A percentile compares a stretch with the other conserved stretches of the same genome.
phyloP scores from a whole-genome alignment of 2,113 vertebrate species.

The Crotalus viridis region DNA sequence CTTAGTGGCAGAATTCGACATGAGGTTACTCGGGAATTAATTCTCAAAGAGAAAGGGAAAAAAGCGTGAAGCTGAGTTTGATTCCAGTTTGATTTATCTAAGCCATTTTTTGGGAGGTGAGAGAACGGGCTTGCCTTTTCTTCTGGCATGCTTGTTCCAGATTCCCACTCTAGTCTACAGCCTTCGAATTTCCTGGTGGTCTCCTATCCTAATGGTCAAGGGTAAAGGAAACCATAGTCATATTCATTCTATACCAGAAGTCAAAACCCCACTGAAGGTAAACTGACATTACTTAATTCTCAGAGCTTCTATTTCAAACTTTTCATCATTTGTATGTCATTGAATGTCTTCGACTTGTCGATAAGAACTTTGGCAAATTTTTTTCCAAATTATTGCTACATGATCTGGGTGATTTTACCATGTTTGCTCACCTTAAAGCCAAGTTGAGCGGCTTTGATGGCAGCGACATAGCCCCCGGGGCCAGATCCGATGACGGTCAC shows the following conservation, averaged over 20 bases:
- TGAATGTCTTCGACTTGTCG: not conserved
- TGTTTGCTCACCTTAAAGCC: slow-evolving; percentile 87
- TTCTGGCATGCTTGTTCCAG: not conserved
- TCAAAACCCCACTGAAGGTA: not conserved
- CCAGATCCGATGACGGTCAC: slow-evolving; percentile 95
- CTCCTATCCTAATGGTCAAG: not conserved
- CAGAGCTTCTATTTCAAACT: not conserved
- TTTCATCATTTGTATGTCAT: not conserved
- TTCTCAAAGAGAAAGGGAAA: not conserved
- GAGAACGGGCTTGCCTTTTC: not conserved
- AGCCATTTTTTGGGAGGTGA: not conserved
- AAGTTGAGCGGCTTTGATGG: slow-evolving; percentile 96
- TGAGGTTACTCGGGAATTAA: not conserved
- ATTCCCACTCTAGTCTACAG: not conserved
- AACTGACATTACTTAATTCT: not conserved
- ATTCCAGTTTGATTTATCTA: not conserved
- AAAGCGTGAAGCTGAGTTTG: too few species aligned
- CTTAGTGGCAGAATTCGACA: not conserved
- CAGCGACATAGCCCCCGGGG: slow-evolving; percentile 95
- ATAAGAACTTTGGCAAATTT: not conserved
- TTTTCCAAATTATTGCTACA: slow-evolving; percentile 4
- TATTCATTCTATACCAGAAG: not conserved
- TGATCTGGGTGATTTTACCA: not conserved
- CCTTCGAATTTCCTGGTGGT: not conserved
- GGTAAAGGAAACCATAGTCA: not conserved